Evolutionary conservation across 2,113 vertebrate genomes (phyloP).

Genomic region (Cephalopholis sonnerati): DNA sequence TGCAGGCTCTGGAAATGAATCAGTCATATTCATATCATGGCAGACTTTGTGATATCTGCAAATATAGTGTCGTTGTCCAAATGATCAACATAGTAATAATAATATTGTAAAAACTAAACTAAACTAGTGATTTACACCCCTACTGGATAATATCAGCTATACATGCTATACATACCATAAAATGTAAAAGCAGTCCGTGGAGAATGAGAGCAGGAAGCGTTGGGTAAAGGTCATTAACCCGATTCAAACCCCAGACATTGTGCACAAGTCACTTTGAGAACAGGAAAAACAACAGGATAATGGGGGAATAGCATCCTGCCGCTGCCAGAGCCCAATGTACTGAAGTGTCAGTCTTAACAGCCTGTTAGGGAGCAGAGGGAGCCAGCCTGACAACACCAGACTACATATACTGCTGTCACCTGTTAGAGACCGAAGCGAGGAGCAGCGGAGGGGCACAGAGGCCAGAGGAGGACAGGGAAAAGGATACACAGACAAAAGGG

Average conservation of each 20-base stretch:
- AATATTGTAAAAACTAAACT: too few species aligned
- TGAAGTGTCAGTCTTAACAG: conserved; percentile 45
- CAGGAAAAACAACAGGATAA: conserved; percentile 47
- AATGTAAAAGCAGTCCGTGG: background rate
- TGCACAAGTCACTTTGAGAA: conserved; percentile 22
- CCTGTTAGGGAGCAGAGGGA: conserved; percentile 51
- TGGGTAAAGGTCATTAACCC: conserved; percentile 37
- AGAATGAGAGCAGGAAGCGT: background rate
- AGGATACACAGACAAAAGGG: background rate
- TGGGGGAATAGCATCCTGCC: conserved; percentile 20
- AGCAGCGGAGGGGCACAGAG: conserved; percentile 3
- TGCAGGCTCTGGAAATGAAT: too few species aligned
- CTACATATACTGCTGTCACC: conserved; percentile 29
- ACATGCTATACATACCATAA: background rate
- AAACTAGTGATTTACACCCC: too few species aligned
- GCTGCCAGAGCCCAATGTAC: conserved; percentile 52
- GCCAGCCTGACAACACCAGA: conserved; percentile 35
- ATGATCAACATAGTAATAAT: too few species aligned
- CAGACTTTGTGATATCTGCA: too few species aligned
- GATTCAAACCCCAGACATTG: conserved; percentile 32
- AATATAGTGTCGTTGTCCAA: too few species aligned
- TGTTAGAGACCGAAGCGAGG: conserved; percentile 5
- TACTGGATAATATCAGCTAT: background rate
- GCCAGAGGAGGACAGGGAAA: conserved; percentile 3
- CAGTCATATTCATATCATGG: too few species aligned